Percentiles rank a stretch among this genome's conserved stretches.
Conservation (phyloP, 2,797 vertebrate species). For the Sebastes kiyomatsui region DNA sequence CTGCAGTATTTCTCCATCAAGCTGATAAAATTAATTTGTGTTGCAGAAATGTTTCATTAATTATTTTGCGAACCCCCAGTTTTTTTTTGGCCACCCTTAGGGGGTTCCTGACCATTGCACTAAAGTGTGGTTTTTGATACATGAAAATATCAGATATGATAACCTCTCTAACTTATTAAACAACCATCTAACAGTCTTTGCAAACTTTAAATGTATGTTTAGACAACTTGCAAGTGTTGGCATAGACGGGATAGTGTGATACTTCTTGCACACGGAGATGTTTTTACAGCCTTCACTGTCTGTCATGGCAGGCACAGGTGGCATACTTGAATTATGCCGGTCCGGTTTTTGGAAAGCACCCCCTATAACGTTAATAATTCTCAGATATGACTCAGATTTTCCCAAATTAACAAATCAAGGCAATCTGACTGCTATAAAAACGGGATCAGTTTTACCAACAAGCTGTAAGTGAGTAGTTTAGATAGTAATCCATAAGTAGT, state of each 20-base stretch:
- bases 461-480: neutral
- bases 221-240: neutral
- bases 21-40: too few species aligned
- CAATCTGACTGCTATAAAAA: neutral
- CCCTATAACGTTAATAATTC: neutral
- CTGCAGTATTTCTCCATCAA: too few species aligned
- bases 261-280: neutral
- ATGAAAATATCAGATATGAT: neutral
- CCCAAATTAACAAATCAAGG: neutral
- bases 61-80: neutral
- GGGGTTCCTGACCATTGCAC: neutral
- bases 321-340: neutral
- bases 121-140: neutral
- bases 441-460: neutral
- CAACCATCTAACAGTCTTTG: neutral
- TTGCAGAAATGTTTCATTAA: neutral
- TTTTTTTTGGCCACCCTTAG: neutral
- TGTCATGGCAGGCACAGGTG: neutral
- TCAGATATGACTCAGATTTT: neutral
- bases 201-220: neutral
- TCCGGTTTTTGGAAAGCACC: neutral
- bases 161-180: neutral
- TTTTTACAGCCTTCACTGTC: neutral
- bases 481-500: neutral
- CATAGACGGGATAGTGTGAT: neutral